phyloP scores from a whole-genome alignment of 2,888 invertebrate genomes.

The Dorcus parallelipipedus region DNA sequence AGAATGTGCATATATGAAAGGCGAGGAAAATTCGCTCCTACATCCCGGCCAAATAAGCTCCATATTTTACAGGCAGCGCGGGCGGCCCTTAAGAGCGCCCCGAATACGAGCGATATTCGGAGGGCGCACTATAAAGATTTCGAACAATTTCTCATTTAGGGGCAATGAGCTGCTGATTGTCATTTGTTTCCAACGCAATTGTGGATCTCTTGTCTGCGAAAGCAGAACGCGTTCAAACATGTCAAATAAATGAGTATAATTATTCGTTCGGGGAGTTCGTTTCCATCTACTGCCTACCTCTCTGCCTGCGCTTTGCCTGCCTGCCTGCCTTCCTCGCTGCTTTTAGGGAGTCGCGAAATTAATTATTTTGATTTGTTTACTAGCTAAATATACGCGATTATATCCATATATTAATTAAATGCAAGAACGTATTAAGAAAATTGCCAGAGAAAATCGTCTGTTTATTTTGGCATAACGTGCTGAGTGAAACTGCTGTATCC shows the following conservation, averaged over 20 bases:
- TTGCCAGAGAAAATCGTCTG: constrained; percentile 8
- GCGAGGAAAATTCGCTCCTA: constrained; percentile 27
- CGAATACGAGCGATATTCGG: constrained; percentile 30
- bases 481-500: constrained; percentile 16
- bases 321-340: background rate
- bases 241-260: constrained; percentile 45
- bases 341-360: constrained; percentile 5
- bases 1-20: constrained; percentile 47
- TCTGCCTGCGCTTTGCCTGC: background rate
- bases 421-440: background rate
- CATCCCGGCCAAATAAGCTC: constrained; percentile 18
- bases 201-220: constrained; percentile 43
- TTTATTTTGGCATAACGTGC: constrained; percentile 12
- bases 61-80: background rate
- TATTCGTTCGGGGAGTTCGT: constrained; percentile 24
- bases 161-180: constrained; percentile 48
- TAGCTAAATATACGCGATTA: constrained; percentile 6
- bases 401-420: background rate
- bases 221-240: constrained; percentile 39
- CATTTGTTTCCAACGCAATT: constrained; percentile 48
- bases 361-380: constrained; percentile 16
- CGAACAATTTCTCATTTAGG: constrained; percentile 50
- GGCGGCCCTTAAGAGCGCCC: constrained; percentile 19
- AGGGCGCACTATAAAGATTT: constrained; percentile 43
- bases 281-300: background rate